Evolutionary conservation across 2,888 invertebrate genomes (phyloP), one percentile per base, ranked within the genome.

Genomic region (Dryobotodes eremita): DNA sequence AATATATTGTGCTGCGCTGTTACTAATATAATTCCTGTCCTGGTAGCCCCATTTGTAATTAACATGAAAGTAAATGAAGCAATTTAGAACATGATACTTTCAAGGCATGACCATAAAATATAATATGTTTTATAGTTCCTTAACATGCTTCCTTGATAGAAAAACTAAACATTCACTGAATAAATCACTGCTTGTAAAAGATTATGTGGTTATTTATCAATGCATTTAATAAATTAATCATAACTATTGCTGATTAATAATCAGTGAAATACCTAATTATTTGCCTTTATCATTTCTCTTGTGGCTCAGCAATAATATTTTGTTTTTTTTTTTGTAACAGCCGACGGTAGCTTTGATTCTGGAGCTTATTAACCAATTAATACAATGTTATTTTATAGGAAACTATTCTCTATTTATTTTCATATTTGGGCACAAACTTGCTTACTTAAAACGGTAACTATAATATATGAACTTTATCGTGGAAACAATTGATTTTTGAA

Each of bases 81-180:
- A 79, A 79, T 82, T 77, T n/a, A 31, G 3, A 68, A 81, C n/a
- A 57, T 50, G 42, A 82, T 77, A 71, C 17, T 57, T 77, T 62
- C 42, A 46, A 72, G 57, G 57, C 62, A 68, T 71, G 20, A 23
- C 8, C 11, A 53, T 69, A 48, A 72, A 69, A 72, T 59, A 13
- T 36, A 48, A 69, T 66, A 66, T 77, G 62, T 78, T 82, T 69
- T 55, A 64, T 62, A 69, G 57, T 69, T 62, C 8, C 31, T 20
- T 55, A 69, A 65, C 59, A 83, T 78, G 78, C 62, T 65, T 46
- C 1, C 0, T 71, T 23, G 36, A 66, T 36, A 53, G 1, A n/a
- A 71, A 57, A 82, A 68, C 17, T 15, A 69, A 50, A 53, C 8
- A 31, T 23, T 53, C 1, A 59, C 4, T 0, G 8, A 68, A 70